Percentiles rank a stretch among this genome's conserved stretches.
Conservation (phyloP, 2,888 invertebrate species). For the Spilarctia lutea region DNA sequence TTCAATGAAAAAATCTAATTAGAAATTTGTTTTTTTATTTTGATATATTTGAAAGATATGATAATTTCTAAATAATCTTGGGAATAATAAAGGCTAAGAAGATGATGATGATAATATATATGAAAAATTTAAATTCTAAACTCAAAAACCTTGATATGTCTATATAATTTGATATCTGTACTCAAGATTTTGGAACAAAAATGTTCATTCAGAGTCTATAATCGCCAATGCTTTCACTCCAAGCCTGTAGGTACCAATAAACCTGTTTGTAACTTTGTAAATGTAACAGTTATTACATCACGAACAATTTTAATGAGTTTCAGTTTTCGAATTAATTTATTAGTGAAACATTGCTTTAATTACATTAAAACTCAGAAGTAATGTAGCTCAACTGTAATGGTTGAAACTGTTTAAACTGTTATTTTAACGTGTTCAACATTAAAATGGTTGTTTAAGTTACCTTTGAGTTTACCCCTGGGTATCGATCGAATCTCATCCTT, state of each 20-base stretch:
- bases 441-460: not conserved
- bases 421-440: not conserved
- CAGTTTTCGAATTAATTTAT: not conserved
- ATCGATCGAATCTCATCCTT: not conserved
- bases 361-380: not conserved
- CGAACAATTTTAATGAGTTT: conserved; percentile 24
- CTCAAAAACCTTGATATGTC: not conserved
- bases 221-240: not conserved
- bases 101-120: no score
- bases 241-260: not conserved
- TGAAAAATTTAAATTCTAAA: no score
- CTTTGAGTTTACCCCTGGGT: not conserved
- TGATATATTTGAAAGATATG: no score
- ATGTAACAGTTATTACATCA: conserved; percentile 9
- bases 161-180: not conserved
- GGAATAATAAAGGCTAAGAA: no score
- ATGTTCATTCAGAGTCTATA: not conserved
- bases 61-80: no score
- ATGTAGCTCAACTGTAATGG: not conserved
- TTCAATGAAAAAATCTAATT: not conserved
- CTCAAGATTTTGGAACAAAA: not conserved
- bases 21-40: not conserved
- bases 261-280: conserved; percentile 9
- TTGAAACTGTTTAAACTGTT: not conserved
- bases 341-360: conserved; percentile 2